Evolutionary conservation across 2,888 invertebrate species (phyloP).

Genomic region (Mythimna pallens): DNA sequence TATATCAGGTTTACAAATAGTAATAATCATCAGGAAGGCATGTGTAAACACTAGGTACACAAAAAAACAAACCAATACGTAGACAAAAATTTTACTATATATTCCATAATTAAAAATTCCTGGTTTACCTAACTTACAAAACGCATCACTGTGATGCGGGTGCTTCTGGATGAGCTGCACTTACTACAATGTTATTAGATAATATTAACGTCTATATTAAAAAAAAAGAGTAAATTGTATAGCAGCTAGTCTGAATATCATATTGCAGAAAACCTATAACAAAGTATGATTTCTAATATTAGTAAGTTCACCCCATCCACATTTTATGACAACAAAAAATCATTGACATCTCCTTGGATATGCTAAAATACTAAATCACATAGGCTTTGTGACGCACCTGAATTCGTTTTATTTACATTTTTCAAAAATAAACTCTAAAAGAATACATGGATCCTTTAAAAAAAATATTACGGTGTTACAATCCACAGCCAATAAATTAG

Average conservation of each 20-base stretch:
- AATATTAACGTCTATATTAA: constrained; percentile 44
- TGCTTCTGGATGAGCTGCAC: constrained; percentile 76
- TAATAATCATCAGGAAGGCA: neutral
- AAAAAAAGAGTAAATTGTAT: constrained; percentile 44
- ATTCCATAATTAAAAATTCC: constrained; percentile 63
- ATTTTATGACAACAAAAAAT: constrained; percentile 68
- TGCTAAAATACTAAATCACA: constrained; percentile 80
- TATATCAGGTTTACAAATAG: neutral
- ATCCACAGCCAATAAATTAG: constrained; percentile 50
- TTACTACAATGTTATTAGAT: constrained; percentile 66
- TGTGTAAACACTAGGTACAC: neutral
- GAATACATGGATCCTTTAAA: constrained; percentile 31
- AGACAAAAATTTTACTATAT: constrained; percentile 71
- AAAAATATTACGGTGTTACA: constrained; percentile 31
- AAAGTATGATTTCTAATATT: constrained; percentile 56
- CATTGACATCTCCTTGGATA: constrained; percentile 71
- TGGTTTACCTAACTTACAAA: constrained; percentile 77
- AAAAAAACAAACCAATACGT: constrained; percentile 56
- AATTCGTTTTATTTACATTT: constrained; percentile 63
- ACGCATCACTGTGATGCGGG: constrained; percentile 78
- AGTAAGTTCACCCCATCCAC: constrained; percentile 78
- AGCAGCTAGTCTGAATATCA: constrained; percentile 50
- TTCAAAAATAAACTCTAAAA: constrained; percentile 36
- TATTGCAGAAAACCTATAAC: constrained; percentile 53
- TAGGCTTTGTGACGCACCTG: constrained; percentile 72